Evolutionary conservation across 37 sponge, comb jelly and placozoan genomes (phyloP), one percentile per base, ranked within the genome.

Genomic region (Oscarella lobularis): DNA sequence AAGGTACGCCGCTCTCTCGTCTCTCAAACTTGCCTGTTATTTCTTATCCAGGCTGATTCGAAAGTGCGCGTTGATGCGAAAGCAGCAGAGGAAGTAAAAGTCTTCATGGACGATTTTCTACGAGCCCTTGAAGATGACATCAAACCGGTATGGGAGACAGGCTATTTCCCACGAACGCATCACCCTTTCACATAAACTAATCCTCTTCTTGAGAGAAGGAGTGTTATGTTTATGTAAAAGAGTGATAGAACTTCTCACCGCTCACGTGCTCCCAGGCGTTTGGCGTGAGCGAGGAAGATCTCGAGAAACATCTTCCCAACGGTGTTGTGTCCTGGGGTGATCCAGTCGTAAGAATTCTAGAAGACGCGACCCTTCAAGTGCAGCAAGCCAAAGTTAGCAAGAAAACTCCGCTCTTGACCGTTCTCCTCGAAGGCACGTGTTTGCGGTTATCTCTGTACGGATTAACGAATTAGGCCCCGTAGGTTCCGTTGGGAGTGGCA

Each of bases 61-160:
- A 83, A 79, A 74, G 87, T 95, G 68, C 40, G 75, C 29, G 86
- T 96, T n/a, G 84, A 86, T 73, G 72, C 67, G 5, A 78, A 89
- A 37, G 90, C 79, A 36, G 88, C 86, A 5, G 84, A 87, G 35
- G 74, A 83, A 65, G 70, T 98, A 55, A 75, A 75, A 67, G 85
- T 98, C 1, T 78, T 70, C 33, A 84, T 39, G 41, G 84, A 70
- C 0, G 95, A 98, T 80, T 98, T 98, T 75, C 76, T 85, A 27
- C 83, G 84, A 79, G 95, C 95, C 35, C 73, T 98, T 29, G 74
- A 80, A 31, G 73, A 84, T 74, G 99, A 98, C 67, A 39, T 98
- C 31, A 91, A 93, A 78, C 95, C 99, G 31, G 85, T 83, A 14
- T 79, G 79, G 66, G 66, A 33, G 20, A 70, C 27, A 70, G n/a